Conservation (phyloP, 2,888 invertebrate species). For the Drosophila multiciliata region DNA sequence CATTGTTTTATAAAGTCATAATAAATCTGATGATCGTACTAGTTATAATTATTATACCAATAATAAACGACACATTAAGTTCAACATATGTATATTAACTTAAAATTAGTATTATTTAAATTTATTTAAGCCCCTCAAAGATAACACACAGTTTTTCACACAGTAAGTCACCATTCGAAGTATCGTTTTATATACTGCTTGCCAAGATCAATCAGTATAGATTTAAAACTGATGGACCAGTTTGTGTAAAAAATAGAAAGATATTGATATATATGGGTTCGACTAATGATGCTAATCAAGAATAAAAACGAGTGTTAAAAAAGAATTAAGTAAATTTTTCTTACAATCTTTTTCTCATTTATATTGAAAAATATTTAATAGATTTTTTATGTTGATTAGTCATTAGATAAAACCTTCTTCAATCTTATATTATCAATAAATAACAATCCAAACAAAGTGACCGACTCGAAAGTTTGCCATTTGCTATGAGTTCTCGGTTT, state of each 20-base stretch:
- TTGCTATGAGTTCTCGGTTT: constrained; percentile 7
- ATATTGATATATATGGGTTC: background rate
- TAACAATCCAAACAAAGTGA: background rate
- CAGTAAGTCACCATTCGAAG: background rate
- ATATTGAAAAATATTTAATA: background rate
- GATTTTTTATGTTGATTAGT: background rate
- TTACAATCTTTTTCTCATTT: background rate
- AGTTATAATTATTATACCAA: too few relatives aligned
- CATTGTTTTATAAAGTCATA: too few relatives aligned
- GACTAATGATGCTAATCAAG: background rate
- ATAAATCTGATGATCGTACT: too few relatives aligned
- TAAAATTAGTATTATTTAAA: background rate
- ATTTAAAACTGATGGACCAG: background rate
- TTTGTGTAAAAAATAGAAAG: background rate
- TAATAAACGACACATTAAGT: background rate
- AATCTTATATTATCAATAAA: background rate
- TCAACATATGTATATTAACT: background rate
- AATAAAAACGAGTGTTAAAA: background rate
- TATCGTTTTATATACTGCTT: background rate
- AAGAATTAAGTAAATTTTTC: background rate
- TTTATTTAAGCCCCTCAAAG: background rate
- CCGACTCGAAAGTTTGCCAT: background rate
- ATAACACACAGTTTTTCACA: background rate
- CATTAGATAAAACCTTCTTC: background rate
- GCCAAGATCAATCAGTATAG: background rate